Conservation (phyloP, 1,140 invertebrate genomes). For the Forficula auricularia region DNA sequence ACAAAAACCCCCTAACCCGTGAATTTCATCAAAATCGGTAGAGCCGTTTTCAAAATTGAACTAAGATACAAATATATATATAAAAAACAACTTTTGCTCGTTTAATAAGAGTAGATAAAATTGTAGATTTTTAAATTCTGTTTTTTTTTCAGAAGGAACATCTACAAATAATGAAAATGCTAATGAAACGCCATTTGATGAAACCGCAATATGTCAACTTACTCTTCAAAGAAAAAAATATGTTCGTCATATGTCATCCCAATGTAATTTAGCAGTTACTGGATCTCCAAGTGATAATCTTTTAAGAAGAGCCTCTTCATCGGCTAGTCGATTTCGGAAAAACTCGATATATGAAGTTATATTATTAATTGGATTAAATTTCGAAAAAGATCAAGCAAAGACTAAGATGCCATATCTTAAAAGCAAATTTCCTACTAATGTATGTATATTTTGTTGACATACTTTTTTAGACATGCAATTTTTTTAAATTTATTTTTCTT, state of each 20-base stretch:
- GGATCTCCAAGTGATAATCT: constrained; percentile 21
- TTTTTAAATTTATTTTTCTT: too few species aligned
- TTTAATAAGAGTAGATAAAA: too few species aligned
- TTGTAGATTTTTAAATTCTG: too few species aligned
- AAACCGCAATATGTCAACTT: constrained; percentile 28
- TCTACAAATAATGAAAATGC: too few species aligned
- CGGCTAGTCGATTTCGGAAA: constrained; percentile 22
- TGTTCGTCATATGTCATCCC: constrained; percentile 32
- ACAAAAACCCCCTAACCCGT: too few species aligned
- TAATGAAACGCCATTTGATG: too few species aligned
- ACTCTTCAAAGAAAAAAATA: constrained; percentile 42
- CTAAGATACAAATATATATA: too few species aligned
- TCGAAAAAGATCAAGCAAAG: constrained; percentile 25
- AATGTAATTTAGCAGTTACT: constrained; percentile 19
- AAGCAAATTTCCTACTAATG: constrained; percentile 41
- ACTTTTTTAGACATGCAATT: too few species aligned
- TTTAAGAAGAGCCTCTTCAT: constrained; percentile 12
- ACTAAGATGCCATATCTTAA: constrained; percentile 40
- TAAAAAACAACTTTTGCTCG: too few species aligned
- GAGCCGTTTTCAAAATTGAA: too few species aligned
- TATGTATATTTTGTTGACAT: constrained; percentile 24
- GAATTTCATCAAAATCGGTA: too few species aligned
- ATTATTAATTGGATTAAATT: constrained; percentile 43
- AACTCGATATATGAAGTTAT: constrained; percentile 40
- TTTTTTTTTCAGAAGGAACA: too few species aligned